A percentile compares a stretch with the other conserved stretches of the same genome.
These are phyloP conservation scores for Noctilio leporinus DNA, from an alignment of 2,113 vertebrate species.

Conservation along the genomic window DNA sequence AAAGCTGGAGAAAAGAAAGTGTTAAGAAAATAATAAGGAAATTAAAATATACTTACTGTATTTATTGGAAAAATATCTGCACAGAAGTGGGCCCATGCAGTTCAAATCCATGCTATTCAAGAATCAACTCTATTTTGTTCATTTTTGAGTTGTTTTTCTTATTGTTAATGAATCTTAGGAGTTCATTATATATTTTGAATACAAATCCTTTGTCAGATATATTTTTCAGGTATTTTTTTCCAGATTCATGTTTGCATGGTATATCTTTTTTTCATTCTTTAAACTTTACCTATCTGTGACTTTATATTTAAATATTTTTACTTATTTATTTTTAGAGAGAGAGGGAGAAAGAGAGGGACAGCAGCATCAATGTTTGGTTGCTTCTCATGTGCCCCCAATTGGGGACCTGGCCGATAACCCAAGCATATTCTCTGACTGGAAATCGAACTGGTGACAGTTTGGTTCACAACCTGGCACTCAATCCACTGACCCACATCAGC, in stretches of 20 bases:
- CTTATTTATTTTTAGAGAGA: too few species aligned
- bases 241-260: not conserved
- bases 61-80: not conserved
- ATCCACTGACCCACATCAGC: too few species aligned
- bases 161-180: not conserved
- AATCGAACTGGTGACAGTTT: too few species aligned
- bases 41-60: not conserved
- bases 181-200: conserved; percentile 16
- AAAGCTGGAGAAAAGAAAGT: not conserved
- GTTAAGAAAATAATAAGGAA: not conserved
- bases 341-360: too few species aligned
- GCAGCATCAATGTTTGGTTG: too few species aligned
- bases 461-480: too few species aligned
- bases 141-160: not conserved
- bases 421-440: too few species aligned
- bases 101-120: not conserved
- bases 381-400: too few species aligned
- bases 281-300: not conserved
- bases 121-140: not conserved
- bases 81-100: not conserved
- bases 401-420: too few species aligned
- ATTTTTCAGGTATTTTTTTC: not conserved
- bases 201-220: not conserved
- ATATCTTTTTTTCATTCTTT: not conserved
- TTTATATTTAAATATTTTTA: conserved; percentile 29